Evolutionary conservation across 2,797 vertebrate species (phyloP).

Genomic region (Enteromius trimaculatus): DNA sequence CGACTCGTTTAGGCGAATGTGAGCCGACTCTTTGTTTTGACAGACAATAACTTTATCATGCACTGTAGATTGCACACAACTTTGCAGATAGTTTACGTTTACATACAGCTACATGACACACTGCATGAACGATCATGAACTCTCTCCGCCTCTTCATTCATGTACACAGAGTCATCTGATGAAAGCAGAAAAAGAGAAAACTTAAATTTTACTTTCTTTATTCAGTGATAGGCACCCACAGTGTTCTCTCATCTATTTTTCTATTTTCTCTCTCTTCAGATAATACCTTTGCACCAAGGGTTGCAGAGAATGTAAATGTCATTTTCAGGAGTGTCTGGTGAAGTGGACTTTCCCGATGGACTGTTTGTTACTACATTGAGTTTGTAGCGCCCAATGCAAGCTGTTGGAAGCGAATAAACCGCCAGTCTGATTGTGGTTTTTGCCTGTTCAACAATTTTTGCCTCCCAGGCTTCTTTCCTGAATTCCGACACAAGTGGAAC

Average conservation of each 20-base stretch:
- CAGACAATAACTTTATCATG: too few species aligned
- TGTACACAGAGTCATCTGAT: constrained; percentile 82
- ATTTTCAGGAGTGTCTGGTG: constrained; percentile 25
- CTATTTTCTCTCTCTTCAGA: background rate
- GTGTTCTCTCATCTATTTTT: too few species aligned
- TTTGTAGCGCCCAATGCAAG: constrained; percentile 26
- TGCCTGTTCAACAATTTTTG: constrained; percentile 11
- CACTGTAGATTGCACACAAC: too few species aligned
- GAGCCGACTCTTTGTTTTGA: too few species aligned
- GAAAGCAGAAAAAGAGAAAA: background rate
- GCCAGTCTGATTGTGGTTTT: constrained; percentile 3
- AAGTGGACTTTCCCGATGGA: background rate
- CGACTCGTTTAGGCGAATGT: too few species aligned
- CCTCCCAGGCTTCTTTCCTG: constrained; percentile 2
- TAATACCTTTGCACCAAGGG: constrained; percentile 33
- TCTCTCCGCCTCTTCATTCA: constrained; percentile 80
- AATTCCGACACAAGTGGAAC: constrained; percentile 7
- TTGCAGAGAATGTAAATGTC: constrained; percentile 34
- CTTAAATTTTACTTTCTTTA: background rate
- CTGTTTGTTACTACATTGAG: constrained; percentile 15
- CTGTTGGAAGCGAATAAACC: constrained; percentile 11
- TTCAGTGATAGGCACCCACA: background rate
- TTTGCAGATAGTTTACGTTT: too few species aligned
- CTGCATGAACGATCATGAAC: constrained; percentile 28
- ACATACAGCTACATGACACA: too few species aligned